These are phyloP conservation scores for Anastrepha obliqua DNA, from an alignment of 1,140 invertebrate species.

Conservation along the genomic window DNA sequence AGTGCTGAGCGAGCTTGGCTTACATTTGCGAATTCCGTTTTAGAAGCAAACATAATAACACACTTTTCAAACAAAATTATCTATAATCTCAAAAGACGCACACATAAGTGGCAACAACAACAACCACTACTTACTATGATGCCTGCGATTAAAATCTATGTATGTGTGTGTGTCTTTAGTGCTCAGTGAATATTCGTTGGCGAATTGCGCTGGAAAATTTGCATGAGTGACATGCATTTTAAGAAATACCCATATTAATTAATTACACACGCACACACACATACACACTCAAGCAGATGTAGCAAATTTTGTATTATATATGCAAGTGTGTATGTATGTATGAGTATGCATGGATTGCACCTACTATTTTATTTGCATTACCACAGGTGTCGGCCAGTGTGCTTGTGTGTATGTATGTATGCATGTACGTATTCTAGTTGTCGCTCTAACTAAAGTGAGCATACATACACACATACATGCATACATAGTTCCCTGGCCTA, in stretches of 20 bases:
- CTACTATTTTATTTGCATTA: background rate
- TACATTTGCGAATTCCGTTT: background rate
- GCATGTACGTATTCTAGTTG: too few relatives aligned
- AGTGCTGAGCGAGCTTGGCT: background rate
- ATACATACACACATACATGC: background rate
- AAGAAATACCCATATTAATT: slow-evolving; percentile 31
- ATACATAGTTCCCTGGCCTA: slow-evolving; percentile 13
- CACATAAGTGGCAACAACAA: background rate
- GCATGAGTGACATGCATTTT: slow-evolving; percentile 34
- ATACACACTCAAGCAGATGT: background rate
- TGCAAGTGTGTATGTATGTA: background rate
- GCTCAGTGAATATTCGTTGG: slow-evolving; percentile 36
- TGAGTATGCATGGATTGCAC: background rate
- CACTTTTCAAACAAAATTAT: background rate
- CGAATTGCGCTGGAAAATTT: slow-evolving; percentile 10
- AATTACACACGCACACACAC: background rate
- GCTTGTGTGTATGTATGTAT: too few relatives aligned
- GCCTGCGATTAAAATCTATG: slow-evolving; percentile 1
- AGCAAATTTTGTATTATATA: background rate
- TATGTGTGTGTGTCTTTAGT: background rate
- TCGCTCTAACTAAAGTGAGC: too few relatives aligned
- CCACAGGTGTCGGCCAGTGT: background rate
- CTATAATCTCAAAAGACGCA: background rate
- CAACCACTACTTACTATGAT: background rate
- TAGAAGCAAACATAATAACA: slow-evolving; percentile 18